Evolutionary conservation across 2,888 invertebrate species (phyloP).

Genomic region (Caenorhabditis doughertyi): DNA sequence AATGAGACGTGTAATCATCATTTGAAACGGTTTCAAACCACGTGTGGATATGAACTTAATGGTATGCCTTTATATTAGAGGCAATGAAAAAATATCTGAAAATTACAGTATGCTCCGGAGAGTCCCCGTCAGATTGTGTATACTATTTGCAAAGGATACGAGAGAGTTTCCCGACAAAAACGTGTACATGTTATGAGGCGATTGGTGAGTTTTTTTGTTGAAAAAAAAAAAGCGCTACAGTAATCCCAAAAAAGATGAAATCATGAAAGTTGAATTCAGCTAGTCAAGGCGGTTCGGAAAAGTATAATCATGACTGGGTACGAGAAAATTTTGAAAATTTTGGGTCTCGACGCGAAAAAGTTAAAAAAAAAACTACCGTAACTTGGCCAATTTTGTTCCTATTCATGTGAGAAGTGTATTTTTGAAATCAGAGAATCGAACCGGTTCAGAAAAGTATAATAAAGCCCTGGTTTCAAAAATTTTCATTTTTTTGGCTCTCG

Average conservation of each 20-base stretch:
- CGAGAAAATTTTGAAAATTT: neutral
- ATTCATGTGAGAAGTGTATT: neutral
- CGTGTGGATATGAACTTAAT: constrained; percentile 68
- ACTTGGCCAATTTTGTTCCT: constrained; percentile 4
- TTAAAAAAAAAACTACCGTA: neutral
- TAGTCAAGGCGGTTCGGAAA: neutral
- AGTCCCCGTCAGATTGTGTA: constrained; percentile 74
- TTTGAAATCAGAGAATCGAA: neutral
- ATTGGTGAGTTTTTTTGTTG: constrained; percentile 51
- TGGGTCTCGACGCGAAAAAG: neutral
- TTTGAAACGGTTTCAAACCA: constrained; percentile 59
- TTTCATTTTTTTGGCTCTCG: neutral
- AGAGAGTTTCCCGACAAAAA: constrained; percentile 42
- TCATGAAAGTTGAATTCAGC: neutral
- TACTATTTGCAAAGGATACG: constrained; percentile 62
- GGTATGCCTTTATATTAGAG: constrained; percentile 24
- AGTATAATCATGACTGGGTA: neutral
- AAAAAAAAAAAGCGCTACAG: neutral
- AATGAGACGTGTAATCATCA: constrained; percentile 57
- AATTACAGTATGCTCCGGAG: constrained; percentile 67
- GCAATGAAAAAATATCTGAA: neutral
- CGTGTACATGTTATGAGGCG: constrained; percentile 69
- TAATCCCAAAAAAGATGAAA: neutral
- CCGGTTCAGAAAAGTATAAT: neutral
- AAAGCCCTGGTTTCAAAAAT: neutral